Evolutionary conservation across 2,888 invertebrate genomes (phyloP), one percentile per base, ranked within the genome.

Genomic region (Nephrotoma appendiculata): DNA sequence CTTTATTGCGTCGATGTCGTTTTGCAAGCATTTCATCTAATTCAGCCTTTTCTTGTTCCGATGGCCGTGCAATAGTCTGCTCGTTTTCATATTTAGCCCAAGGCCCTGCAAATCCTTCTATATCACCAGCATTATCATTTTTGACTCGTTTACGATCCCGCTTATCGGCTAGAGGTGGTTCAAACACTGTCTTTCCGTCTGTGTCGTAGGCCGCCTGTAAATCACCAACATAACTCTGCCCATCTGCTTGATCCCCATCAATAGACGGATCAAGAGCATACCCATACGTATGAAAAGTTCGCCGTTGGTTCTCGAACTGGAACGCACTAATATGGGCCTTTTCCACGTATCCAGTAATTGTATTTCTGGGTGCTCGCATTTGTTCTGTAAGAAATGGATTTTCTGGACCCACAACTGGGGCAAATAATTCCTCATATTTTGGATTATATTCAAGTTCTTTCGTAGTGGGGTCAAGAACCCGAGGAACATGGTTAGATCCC

Each of bases 41-140:
- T 89, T 97, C 98, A 19, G 96, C 97, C 83, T 98, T 96, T 90
- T 98, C 98, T 89, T 99, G 98, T 87, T 98, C 98, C 87, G 96
- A 95, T 0, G 99, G 99, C 90, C 96, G 96, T 90, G 97, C 95
- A 0, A 98, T 93, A 87, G 96, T 95, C 89, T 95, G 93, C 92
- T 99, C 99, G 90, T 98, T 98, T 7, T 95, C 94, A 92, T 94
- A 99, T 86, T 96, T 96, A 87, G 98, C 99, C 99, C 99, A 99
- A 0, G 99, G 99, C 0, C 99, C 99, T 0, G 98, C 92, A 90
- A 98, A 99, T 0, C 99, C 99, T 83, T 96, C 97, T 41, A 99
- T 93, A 92, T 99, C 99, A 19, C 95, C 93, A 0, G 99, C 96
- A 89, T 98, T 95, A 89, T 96, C 95, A 92, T 99, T 99, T 91